Evolutionary conservation across 2,113 vertebrate species (phyloP), one percentile per base, ranked within the genome.

Genomic region (Melanostigma gelatinosum): DNA sequence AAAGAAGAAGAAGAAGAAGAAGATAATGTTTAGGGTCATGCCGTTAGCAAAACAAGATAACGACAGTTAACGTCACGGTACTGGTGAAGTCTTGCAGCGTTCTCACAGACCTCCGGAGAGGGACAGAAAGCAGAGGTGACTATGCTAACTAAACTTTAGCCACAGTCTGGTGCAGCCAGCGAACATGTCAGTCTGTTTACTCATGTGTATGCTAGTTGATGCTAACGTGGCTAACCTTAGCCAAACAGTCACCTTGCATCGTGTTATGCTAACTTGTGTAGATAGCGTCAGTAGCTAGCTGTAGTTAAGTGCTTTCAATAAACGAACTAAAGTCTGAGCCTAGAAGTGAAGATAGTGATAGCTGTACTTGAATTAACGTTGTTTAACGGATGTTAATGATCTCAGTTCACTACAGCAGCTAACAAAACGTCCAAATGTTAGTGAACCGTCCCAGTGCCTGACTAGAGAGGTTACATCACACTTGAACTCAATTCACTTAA

Each of bases 91-190:
- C 82, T 32, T 32, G 32, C 32, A 32, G 32, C 29, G 52, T 24
- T 11, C 8, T 20, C 42, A 34, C 58, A n/a, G 27, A 71, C 7
- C 27, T 22, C 40, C 69, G 66, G 81, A 77, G 4, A 75, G 69
- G 29, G 6, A 66, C 38, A 18, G 48, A 42, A 36, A 16, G 2
- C 8, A 22, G 16, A 48, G 2, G 57, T n/a, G 24, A 29, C 2
- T 16, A 8, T 42, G 13, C 12, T 0, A 18, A 42, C 22, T 27
- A 0, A 18, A 48, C n/a, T 13, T 22, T 16, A 69, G 4, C n/a
- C 12, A 24, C n/a, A 16, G 32, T 1, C 16, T 11, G 22, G 16
- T 60, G 5, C 1, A 20, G 40, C 6, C 27, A 16, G 4, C 5
- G 32, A 15, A 3, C 57, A 6, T 4, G 32, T 32, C 0, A 27